Conservation (phyloP, 2,113 vertebrate genomes). For the Syngnathus typhle region DNA sequence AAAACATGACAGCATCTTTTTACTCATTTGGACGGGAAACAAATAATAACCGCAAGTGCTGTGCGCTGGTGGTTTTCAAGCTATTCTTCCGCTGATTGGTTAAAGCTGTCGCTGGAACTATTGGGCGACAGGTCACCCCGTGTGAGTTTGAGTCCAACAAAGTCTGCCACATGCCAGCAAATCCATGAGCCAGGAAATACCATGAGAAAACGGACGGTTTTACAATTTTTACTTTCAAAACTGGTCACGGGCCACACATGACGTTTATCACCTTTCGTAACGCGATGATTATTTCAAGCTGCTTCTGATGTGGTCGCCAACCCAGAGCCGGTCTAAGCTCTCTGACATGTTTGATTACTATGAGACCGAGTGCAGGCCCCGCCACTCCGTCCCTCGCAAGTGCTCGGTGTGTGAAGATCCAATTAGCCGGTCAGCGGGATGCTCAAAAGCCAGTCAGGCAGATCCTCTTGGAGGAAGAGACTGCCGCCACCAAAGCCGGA, state of each 20-base stretch:
- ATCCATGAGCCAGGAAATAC: conserved; percentile 5
- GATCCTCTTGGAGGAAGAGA: conserved; percentile 70
- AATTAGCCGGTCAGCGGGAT: conserved; percentile 83
- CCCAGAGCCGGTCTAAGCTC: conserved; percentile 59
- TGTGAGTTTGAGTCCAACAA: conserved; percentile 23
- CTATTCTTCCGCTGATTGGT: conserved; percentile 55
- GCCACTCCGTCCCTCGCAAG: conserved; percentile 69
- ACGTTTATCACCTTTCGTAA: conserved; percentile 9
- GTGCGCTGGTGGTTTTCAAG: conserved; percentile 44
- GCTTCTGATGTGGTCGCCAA: conserved; percentile 10
- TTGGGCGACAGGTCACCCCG: conserved; percentile 33
- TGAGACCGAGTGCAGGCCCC: conserved; percentile 53
- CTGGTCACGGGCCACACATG: neutral
- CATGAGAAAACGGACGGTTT: conserved; percentile 7
- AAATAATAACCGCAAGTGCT: conserved; percentile 21
- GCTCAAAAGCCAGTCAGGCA: conserved; percentile 73
- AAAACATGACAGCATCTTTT: conserved; percentile 18
- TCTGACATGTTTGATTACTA: conserved; percentile 77
- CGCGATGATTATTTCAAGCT: conserved; percentile 4
- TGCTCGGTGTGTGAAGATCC: conserved; percentile 84
- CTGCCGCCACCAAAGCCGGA: conserved; percentile 57
- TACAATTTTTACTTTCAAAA: neutral
- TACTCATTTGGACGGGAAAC: conserved; percentile 26
- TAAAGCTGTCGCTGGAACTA: conserved; percentile 40
- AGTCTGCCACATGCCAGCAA: conserved; percentile 13